Base-by-base conservation (phyloP, 1,140 invertebrate species). In the Cephus cinctus region DNA sequence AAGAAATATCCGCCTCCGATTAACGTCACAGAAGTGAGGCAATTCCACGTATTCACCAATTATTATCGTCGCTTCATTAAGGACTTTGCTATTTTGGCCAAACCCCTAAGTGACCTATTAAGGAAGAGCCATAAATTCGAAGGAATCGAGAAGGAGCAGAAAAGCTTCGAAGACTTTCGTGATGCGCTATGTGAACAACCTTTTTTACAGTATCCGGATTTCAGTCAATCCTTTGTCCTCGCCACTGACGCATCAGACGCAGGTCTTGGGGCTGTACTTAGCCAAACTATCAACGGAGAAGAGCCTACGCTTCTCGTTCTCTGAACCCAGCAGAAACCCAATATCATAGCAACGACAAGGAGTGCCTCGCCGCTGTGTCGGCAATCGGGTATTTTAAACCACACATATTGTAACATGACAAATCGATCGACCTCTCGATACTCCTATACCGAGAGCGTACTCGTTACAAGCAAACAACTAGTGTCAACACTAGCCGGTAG, bases 341-440 rank as follows among this genome's bases (percentile, higher is more conserved):
- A 22, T 66, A 65, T 38, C 36, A 43, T 5, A 54, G 53, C 2
- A 59, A 40, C 6, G 57, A 57, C 45, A 23, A 5, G 50, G 53
- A 58, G 19, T 47, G 43, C 12, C 30, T 58, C 5, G 49, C 48
- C 6, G 42, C 49, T 2, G 47, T 76, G 1, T 65, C 52, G 51
- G 68, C 62, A 0, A 54, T 75, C 2, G 50, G 69, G 52, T 47
- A 73, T 22, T 78, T 77, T 39, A 32, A 59, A 34, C 57, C 61
- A 11, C 80, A 73, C 50, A n/a, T n/a, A n/a, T n/a, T n/a, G n/a
- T n/a, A n/a, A n/a, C n/a, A n/a, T n/a, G n/a, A n/a, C n/a, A n/a
- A n/a, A n/a, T n/a, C n/a, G n/a, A n/a, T n/a, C n/a, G n/a, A n/a
- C n/a, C n/a, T n/a, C n/a, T n/a, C n/a, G n/a, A n/a, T n/a, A n/a